phyloP scores from a whole-genome alignment of 2,113 vertebrate genomes.

The Pseudopodoces humilis region DNA sequence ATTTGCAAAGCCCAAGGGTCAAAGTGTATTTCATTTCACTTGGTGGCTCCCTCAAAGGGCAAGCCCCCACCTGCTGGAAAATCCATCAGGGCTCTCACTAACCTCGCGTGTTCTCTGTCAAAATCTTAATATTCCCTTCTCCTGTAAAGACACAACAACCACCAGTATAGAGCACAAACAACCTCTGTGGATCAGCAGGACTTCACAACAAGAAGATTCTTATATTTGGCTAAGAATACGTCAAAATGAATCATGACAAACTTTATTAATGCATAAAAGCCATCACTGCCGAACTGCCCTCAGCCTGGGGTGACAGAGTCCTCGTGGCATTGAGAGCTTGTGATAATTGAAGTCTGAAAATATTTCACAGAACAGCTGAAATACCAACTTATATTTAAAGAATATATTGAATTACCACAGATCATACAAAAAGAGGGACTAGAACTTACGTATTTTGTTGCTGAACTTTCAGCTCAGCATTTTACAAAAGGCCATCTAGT shows the following conservation, averaged over 20 bases:
- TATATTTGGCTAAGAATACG: neutral
- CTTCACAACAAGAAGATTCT: neutral
- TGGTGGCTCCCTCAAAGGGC: neutral
- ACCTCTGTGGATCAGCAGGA: neutral
- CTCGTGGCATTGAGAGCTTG: accelerated
- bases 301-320: neutral
- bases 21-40: neutral
- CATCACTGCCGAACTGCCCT: neutral
- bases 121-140: neutral
- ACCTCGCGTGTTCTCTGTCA: accelerated
- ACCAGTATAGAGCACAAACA: neutral
- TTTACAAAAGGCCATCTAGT: neutral
- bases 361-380: slow-evolving; percentile 2
- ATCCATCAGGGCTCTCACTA: neutral
- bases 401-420: neutral
- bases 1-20: neutral
- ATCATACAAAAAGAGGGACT: neutral
- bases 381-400: neutral
- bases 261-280: neutral
- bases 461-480: neutral
- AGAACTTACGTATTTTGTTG: neutral
- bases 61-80: neutral
- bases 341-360: neutral
- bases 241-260: neutral
- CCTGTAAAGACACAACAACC: neutral